Conservation (phyloP, 30 jellyfish, hydroid and myxozoan genomes). For the Mastigias papua region DNA sequence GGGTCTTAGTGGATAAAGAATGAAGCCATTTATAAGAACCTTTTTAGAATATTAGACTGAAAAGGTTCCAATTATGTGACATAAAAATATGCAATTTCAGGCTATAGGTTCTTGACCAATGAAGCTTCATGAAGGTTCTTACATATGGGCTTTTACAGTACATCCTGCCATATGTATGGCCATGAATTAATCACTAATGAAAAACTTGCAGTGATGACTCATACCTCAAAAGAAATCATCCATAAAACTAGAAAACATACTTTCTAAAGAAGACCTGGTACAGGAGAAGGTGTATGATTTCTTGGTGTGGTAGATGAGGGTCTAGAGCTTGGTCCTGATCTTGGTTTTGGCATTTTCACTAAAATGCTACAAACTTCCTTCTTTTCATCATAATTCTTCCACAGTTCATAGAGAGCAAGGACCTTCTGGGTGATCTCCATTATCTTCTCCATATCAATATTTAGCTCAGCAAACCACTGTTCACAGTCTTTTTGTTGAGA, state of each 20-base stretch:
- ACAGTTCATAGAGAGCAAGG: slow-evolving; percentile 85
- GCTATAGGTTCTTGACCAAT: no score
- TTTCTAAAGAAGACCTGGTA: slow-evolving; percentile 61
- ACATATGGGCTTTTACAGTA: no score
- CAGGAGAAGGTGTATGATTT: slow-evolving; percentile 96
- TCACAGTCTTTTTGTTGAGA: slow-evolving; percentile 91
- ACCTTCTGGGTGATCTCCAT: slow-evolving; percentile 82
- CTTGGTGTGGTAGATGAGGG: slow-evolving; percentile 94
- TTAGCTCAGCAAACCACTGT: slow-evolving; percentile 95
- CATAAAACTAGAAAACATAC: not conserved
- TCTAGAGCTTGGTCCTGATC: slow-evolving; percentile 84
- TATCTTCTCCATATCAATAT: slow-evolving; percentile 80
- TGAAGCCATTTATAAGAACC: no score
- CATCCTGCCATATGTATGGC: no score
- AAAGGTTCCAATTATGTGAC: no score
- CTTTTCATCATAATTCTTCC: slow-evolving; percentile 92
- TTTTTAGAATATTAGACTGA: no score
- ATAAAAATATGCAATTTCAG: no score
- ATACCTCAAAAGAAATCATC: not conserved
- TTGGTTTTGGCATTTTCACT: slow-evolving; percentile 94
- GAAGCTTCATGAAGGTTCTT: no score
- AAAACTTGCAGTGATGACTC: not conserved
- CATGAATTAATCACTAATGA: not conserved
- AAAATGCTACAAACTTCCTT: slow-evolving; percentile 78
- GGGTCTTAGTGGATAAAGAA: no score